Evolutionary conservation across 2,113 vertebrate genomes (phyloP).

Genomic region (Meles meles): DNA sequence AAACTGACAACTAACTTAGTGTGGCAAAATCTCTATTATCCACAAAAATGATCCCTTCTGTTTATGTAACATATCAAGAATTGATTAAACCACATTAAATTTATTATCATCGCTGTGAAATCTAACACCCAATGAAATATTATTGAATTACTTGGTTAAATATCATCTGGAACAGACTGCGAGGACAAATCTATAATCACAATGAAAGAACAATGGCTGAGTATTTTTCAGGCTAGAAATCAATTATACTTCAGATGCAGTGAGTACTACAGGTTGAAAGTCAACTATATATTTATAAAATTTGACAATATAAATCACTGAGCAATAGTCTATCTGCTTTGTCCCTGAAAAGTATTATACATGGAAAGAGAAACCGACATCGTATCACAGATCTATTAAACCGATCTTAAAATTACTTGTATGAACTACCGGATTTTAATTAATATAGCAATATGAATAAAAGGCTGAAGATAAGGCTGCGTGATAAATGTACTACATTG

Average conservation of each 20-base stretch:
- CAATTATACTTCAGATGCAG: slow-evolving; percentile 43
- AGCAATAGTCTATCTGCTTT: neutral
- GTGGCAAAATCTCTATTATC: neutral
- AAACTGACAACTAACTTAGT: neutral
- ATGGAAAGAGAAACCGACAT: slow-evolving; percentile 11
- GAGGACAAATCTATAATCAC: neutral
- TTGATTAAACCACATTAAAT: neutral
- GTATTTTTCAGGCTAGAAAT: slow-evolving; percentile 33
- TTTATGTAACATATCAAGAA: slow-evolving; percentile 19
- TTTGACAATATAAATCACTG: slow-evolving; percentile 31
- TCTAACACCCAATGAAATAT: neutral
- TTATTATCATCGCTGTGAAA: neutral
- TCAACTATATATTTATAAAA: slow-evolving; percentile 45
- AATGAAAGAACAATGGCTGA: slow-evolving; percentile 39
- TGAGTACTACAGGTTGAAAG: slow-evolving; percentile 29
- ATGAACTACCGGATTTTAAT: neutral
- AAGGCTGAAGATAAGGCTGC: neutral
- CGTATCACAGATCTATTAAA: slow-evolving; percentile 37
- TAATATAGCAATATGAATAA: neutral
- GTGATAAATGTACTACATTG: neutral
- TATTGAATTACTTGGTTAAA: neutral
- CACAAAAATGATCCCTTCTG: neutral
- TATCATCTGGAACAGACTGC: slow-evolving; percentile 37
- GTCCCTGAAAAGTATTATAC: neutral
- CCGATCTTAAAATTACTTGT: neutral